Evolutionary conservation across 2,797 vertebrate genomes (phyloP).

Genomic region (Tenualosa thibaudeaui): DNA sequence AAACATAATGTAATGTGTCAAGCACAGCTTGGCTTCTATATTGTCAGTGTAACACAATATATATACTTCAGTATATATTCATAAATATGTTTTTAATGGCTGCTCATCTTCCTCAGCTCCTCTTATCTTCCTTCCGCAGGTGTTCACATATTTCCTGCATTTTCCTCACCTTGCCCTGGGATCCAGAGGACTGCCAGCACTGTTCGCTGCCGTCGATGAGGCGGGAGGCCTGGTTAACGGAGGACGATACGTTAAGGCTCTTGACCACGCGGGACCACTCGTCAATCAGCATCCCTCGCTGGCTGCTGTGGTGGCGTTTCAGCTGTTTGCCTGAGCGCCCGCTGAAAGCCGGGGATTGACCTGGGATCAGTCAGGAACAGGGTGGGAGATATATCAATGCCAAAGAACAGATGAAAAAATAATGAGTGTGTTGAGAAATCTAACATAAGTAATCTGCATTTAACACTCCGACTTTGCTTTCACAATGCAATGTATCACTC

Average conservation of each 20-base stretch:
- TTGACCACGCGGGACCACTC: conserved; percentile 97
- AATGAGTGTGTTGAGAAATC: no score
- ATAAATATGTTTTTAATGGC: neutral
- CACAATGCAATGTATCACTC: no score
- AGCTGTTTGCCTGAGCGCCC: conserved; percentile 95
- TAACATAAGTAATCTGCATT: no score
- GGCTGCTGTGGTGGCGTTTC: conserved; percentile 87
- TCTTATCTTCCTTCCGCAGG: neutral
- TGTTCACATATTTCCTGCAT: neutral
- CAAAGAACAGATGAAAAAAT: no score
- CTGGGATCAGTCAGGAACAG: conserved; percentile 60
- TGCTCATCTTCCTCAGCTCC: neutral
- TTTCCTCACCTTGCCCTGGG: conserved; percentile 89
- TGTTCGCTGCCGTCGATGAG: conserved; percentile 93
- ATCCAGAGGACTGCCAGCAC: conserved; percentile 98
- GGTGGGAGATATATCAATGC: neutral
- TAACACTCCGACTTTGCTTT: no score
- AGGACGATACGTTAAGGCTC: conserved; percentile 91
- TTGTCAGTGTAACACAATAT: no score
- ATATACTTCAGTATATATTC: neutral
- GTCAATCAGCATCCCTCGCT: conserved; percentile 92
- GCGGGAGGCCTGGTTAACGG: conserved; percentile 90
- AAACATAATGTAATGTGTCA: neutral
- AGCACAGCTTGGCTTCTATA: no score
- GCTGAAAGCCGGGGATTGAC: conserved; percentile 91